Evolutionary conservation across 2,797 vertebrate genomes (phyloP).

Genomic region (Megaceryle alcyon): DNA sequence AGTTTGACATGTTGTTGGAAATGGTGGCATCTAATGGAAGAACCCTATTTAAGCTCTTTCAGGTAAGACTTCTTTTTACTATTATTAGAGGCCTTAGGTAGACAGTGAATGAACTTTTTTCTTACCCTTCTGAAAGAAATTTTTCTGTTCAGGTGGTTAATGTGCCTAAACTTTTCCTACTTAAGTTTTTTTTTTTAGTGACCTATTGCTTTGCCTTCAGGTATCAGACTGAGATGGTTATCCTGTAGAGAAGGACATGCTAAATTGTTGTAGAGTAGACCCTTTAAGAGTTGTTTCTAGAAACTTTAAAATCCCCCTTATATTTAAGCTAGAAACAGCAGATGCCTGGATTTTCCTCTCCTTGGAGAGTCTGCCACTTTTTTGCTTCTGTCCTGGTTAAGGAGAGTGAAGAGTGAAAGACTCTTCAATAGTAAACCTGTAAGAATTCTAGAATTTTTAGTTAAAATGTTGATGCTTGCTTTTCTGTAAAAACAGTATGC

Average conservation of each 20-base stretch:
- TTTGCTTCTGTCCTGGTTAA: neutral
- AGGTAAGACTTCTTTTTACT: conserved; percentile 79
- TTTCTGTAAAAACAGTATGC: neutral
- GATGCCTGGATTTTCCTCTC: neutral
- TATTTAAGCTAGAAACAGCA: neutral
- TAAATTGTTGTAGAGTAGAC: neutral
- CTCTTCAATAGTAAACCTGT: neutral
- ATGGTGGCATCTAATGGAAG: conserved; percentile 96
- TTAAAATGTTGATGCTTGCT: neutral
- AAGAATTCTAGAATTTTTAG: neutral
- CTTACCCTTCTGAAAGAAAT: neutral
- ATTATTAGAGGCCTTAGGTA: neutral
- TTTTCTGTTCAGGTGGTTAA: neutral
- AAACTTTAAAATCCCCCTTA: neutral
- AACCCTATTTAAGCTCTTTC: conserved; percentile 97
- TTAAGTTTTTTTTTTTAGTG: neutral
- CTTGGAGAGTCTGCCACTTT: neutral
- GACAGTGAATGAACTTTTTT: neutral
- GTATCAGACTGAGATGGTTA: neutral
- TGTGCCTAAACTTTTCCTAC: neutral
- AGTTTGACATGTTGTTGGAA: conserved; percentile 98
- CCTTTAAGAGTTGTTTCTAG: neutral
- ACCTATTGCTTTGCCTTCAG: neutral
- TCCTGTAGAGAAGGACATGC: neutral
- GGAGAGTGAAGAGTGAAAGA: neutral